Evolutionary conservation across 2,113 vertebrate species (phyloP), one percentile per base, ranked within the genome.

Genomic region (Cnemophilus loriae): DNA sequence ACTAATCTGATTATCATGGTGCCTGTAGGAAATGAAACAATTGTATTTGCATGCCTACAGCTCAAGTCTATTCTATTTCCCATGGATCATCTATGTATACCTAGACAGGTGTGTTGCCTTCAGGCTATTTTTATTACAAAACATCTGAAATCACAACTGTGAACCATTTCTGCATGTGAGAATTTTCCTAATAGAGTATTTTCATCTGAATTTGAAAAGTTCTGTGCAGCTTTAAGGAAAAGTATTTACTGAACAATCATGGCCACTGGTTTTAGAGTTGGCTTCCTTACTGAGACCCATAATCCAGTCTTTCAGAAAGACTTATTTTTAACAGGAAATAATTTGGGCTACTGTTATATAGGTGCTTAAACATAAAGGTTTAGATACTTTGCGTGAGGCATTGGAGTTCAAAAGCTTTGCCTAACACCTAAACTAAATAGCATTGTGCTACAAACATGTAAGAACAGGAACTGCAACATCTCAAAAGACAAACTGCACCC

Each of bases 141-240:
- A 78, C 93, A 95, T 93, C 87, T 96, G 95, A 96, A 94, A 94
- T 87, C 70, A 92, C 76, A 84, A 94, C 90, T 93, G 93, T 49
- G 87, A 88, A 75, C 35, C 1, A 5, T 11, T 93, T 91, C 67
- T 81, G 76, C 52, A 96, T 82, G 64, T 96, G 90, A 86, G 52
- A 91, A 84, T 92, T 81, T 95, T 84, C 61, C 77, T 78, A 77
- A 42, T 27, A 65, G 30, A 80, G 13, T 80, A 76, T 74, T 93
- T 93, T 87, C 28, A 68, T 70, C 35, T 70, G 67, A 88, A 84
- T 95, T 70, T 84, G 39, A 71, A 77, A 90, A 92, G 39, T 68
- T 52, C 64, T 70, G n/a, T 60, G 24, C 49, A 57, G 49, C 13
- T 92, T 81, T 64, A 81, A 93, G 68, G 46, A 76, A 80, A 37